Conservation (phyloP, 2,113 vertebrate genomes). For the Dolichotis patagonum region DNA sequence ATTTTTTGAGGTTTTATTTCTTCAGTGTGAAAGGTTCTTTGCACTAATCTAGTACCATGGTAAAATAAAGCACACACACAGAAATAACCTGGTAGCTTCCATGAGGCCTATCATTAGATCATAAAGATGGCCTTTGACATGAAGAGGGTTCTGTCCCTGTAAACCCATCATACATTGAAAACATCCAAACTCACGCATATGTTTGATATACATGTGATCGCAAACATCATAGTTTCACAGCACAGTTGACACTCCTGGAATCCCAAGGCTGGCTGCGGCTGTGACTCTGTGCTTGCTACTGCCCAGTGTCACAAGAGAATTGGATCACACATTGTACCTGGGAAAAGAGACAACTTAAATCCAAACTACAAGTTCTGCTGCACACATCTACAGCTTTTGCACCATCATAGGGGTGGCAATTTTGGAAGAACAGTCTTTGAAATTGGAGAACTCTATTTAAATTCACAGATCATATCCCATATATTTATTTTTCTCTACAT, state of each 20-base stretch:
- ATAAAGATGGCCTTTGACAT: neutral
- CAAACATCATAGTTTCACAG: fast-evolving
- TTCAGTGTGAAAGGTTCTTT: neutral
- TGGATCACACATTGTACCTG: neutral
- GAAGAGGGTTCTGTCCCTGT: neutral
- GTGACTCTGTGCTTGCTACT: neutral
- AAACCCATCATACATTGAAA: neutral
- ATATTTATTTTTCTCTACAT: neutral
- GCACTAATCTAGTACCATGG: neutral
- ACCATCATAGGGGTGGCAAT: neutral
- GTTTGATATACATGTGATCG: too few species aligned
- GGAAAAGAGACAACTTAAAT: neutral
- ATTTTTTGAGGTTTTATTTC: neutral
- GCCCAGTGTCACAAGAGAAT: neutral
- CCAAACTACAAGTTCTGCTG: neutral
- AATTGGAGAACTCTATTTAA: neutral
- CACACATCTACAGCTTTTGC: neutral
- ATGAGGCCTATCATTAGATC: neutral
- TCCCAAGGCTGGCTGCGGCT: neutral
- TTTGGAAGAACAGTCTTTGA: too few species aligned
- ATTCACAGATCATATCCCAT: neutral
- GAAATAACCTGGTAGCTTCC: neutral
- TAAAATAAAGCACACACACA: too few species aligned
- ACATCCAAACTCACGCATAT: neutral
- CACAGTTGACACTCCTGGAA: neutral